Conservation (phyloP, 2,113 vertebrate species). For the Gopherus flavomarginatus region DNA sequence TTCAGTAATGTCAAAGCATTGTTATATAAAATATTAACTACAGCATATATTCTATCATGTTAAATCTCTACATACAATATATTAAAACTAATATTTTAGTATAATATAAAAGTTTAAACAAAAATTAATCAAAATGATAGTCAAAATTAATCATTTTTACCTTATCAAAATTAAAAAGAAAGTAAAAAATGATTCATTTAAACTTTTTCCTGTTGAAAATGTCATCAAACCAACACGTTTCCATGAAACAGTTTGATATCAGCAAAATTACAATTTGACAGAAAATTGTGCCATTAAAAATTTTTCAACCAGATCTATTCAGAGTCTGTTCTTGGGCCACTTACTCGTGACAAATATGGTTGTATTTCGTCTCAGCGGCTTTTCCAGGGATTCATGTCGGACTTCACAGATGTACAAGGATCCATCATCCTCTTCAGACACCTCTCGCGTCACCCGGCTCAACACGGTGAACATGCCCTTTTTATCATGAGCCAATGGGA, state of each 20-base stretch:
- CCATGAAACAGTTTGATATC: not conserved
- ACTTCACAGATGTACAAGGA: conserved; percentile 66
- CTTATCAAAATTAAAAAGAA: not conserved
- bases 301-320: not conserved
- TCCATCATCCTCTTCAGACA: not conserved
- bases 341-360: conserved; percentile 64
- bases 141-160: not conserved
- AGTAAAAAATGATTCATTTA: not conserved
- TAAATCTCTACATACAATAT: not conserved
- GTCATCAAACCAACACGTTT: not conserved
- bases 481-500: conserved; percentile 1
- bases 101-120: not conserved
- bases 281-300: not conserved
- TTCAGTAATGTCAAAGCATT: not conserved
- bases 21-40: not conserved
- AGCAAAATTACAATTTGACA: not conserved
- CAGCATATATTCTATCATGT: not conserved
- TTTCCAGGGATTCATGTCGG: conserved; percentile 54
- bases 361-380: conserved; percentile 33
- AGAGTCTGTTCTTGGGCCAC: not conserved
- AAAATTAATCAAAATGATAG: not conserved
- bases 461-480: conserved; percentile 62
- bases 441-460: conserved; percentile 64
- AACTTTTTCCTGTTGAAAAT: not conserved
- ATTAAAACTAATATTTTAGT: not conserved